These are phyloP conservation scores for Aldabrachelys gigantea DNA, from an alignment of 2,113 vertebrate species.

Conservation along the genomic window DNA sequence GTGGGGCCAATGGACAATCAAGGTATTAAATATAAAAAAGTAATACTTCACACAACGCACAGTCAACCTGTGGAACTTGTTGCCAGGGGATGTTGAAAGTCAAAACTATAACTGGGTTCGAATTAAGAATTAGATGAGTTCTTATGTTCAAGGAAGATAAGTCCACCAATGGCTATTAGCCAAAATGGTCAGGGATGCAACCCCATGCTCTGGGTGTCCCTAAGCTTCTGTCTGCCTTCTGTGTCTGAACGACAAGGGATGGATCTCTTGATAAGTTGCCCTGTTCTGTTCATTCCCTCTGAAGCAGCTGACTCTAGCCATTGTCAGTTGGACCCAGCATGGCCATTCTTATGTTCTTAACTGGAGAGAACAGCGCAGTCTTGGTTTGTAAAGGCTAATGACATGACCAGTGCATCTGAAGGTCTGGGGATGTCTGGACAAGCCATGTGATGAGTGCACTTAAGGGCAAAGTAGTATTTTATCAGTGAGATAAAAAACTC, in stretches of 20 bases:
- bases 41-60: too few relatives aligned
- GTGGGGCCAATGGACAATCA: too few relatives aligned
- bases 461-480: neutral
- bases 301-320: too few relatives aligned
- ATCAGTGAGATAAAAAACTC: too few relatives aligned
- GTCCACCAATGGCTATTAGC: neutral
- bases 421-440: neutral
- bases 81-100: neutral
- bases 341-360: neutral
- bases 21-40: neutral
- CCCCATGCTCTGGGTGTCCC: neutral
- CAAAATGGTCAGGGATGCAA: neutral
- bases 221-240: neutral
- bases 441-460: neutral
- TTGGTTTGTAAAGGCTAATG: neutral
- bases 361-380: neutral
- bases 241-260: neutral
- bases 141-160: neutral
- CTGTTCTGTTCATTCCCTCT: too few relatives aligned
- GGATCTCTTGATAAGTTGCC: too few relatives aligned
- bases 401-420: neutral
- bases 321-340: neutral
- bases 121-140: neutral
- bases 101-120: neutral
- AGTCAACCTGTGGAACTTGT: neutral